phyloP scores from a whole-genome alignment of 2,888 invertebrate genomes.

The Congeria kusceri region DNA sequence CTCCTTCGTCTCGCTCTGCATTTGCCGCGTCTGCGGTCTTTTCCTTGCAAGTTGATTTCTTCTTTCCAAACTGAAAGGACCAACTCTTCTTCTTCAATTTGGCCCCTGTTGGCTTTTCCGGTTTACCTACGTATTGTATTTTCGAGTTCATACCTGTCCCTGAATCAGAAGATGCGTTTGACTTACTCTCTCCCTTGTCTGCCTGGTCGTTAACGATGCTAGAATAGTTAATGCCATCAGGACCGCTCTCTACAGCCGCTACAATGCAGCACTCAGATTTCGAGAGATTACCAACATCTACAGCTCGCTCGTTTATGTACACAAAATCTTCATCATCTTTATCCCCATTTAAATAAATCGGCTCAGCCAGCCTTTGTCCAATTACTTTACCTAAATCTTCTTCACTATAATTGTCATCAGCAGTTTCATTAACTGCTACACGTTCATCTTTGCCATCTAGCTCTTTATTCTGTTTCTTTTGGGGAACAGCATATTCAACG shows the following conservation, averaged over 20 bases:
- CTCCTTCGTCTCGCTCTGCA: conserved; percentile 34
- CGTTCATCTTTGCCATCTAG: background rate
- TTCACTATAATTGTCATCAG: conserved; percentile 5
- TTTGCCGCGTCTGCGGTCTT: conserved; percentile 8
- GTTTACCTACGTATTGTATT: conserved; percentile 29
- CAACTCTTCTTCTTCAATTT: conserved; percentile 63
- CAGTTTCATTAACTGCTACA: background rate
- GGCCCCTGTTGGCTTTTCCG: conserved; percentile 23
- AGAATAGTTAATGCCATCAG: background rate
- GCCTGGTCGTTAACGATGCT: background rate
- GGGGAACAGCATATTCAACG: conserved; percentile 45
- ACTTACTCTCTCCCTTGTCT: conserved; percentile 28
- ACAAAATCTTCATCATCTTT: conserved; percentile 49
- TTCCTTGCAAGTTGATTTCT: conserved; percentile 22
- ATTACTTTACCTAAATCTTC: background rate
- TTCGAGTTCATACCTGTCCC: conserved; percentile 31
- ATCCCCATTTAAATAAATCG: conserved; percentile 46
- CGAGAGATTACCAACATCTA: conserved; percentile 32
- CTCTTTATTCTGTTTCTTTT: conserved; percentile 31
- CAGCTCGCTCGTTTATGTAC: conserved; percentile 48
- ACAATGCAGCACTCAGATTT: conserved; percentile 4
- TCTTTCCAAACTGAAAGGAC: conserved; percentile 59
- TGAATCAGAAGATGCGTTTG: conserved; percentile 25
- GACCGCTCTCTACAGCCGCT: background rate
- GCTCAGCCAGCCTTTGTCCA: conserved; percentile 1